Base-by-base conservation (phyloP, 2,888 invertebrate genomes). In the Cantharis flavilabris region DNA sequence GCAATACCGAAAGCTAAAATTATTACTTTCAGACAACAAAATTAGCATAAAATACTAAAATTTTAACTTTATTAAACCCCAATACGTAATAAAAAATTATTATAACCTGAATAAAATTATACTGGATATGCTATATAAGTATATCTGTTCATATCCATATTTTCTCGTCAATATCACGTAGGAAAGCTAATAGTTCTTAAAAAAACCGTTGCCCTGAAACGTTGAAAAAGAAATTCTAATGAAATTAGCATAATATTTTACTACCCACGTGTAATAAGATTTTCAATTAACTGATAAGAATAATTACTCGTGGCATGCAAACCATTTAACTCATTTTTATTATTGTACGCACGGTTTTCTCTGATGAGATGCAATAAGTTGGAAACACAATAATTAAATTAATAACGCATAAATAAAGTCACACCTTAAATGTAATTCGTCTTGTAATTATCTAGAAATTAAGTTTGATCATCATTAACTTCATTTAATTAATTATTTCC, bases 361-460 rank as follows among this genome's bases (percentile, higher is more conserved):
- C 18, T 26, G 30, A 62, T 62, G 63, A 49, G 67, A 30, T 62
- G 26, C 16, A 63, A 62, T 14, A 67, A 16, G 28, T 26, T 18
- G 20, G 28, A 16, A 63, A 69, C 10, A 73, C 26, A 73, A 69
- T 73, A 76, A 76, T 76, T 76, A 80, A 81, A 73, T 80, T 79
- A 80, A 81, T 80, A 81, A 78, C 80, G 80, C 82, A 81, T 82
- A 82, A 82, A 81, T 82, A 80, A 81, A 77, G 75, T 71, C 77
- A 73, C 63, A 72, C 72, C 72, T 76, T 69, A 78, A 79, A 75
- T 78, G 79, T 79, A 79, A 75, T 78, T 77, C 77, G 76, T 72
- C 78, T 79, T 75, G 28, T 82, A 82, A 82, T 82, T 81, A 81
- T 71, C 78, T 64, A 73, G 73, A 65, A 69, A 75, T 71, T 74